A percentile compares a stretch with the other conserved stretches of the same genome.
phyloP scores from a whole-genome alignment of 2,113 vertebrate species.

The Burhinus bistriatus region DNA sequence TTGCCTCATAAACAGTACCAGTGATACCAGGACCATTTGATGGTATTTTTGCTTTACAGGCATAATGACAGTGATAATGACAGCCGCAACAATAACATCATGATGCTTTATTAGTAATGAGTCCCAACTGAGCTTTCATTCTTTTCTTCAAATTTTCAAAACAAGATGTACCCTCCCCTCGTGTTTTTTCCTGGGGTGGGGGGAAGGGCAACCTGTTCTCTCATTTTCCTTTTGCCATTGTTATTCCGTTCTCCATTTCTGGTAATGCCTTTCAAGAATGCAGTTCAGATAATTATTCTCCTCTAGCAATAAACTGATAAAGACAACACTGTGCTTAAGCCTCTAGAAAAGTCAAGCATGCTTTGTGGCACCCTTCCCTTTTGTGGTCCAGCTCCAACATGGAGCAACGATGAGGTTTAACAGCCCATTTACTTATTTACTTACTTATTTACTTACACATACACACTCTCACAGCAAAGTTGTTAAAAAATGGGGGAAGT shows the following conservation, averaged over 20 bases:
- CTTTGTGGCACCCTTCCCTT: neutral
- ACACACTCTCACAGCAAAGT: neutral
- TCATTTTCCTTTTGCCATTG: neutral
- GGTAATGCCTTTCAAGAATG: neutral
- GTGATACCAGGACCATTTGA: neutral
- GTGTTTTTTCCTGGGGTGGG: neutral
- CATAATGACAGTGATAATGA: neutral
- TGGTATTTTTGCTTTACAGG: neutral
- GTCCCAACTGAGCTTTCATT: neutral
- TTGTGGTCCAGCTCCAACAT: neutral
- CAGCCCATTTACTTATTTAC: neutral
- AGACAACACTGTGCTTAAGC: neutral
- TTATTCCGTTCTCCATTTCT: neutral
- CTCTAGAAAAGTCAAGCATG: neutral
- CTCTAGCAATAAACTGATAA: neutral
- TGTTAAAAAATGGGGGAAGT: neutral
- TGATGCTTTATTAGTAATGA: neutral
- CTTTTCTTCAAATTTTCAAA: neutral
- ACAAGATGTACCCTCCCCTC: neutral
- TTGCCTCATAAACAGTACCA: neutral
- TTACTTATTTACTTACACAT: neutral
- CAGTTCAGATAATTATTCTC: neutral
- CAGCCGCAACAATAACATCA: neutral
- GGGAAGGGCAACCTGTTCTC: neutral
- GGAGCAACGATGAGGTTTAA: neutral